Evolutionary conservation across 2,113 vertebrate genomes (phyloP).

Genomic region (Alosa alosa): DNA sequence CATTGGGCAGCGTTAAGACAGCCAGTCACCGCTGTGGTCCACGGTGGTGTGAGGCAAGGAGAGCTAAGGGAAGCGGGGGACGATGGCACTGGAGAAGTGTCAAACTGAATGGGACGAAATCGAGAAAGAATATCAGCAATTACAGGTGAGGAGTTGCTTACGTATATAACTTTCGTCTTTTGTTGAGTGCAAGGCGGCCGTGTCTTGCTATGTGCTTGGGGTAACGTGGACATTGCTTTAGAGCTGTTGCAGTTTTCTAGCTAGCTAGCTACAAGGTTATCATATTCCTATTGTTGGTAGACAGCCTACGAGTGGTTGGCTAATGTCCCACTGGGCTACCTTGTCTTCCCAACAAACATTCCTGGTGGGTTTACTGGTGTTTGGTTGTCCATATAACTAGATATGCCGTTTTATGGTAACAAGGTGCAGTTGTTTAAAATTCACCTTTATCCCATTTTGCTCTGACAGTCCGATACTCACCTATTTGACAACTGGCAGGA

Average conservation of each 20-base stretch:
- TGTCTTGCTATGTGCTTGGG: neutral
- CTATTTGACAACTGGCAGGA: neutral
- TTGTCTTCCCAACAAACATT: neutral
- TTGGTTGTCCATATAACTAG: neutral
- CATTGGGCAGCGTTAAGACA: constrained; percentile 19
- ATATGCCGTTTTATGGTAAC: neutral
- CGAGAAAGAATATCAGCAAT: constrained; percentile 84
- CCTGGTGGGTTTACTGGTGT: neutral
- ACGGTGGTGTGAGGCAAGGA: neutral
- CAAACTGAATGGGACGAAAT: constrained; percentile 82
- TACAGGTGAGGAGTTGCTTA: constrained; percentile 75
- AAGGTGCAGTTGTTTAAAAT: neutral
- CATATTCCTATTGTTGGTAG: constrained; percentile 14
- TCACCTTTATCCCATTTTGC: neutral
- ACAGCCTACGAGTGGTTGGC: neutral
- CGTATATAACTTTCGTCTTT: neutral
- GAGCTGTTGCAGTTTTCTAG: constrained; percentile 6
- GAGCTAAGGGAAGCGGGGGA: constrained; percentile 25
- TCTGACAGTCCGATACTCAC: neutral
- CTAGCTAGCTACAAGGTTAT: constrained; percentile 16
- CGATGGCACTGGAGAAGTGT: constrained; percentile 74
- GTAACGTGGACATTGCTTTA: neutral
- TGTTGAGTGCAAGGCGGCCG: neutral
- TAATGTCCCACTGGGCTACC: neutral
- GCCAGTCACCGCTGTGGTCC: constrained; percentile 37